Base-by-base conservation (phyloP, 2,888 invertebrate species). In the Pandemis cinnamomeana region DNA sequence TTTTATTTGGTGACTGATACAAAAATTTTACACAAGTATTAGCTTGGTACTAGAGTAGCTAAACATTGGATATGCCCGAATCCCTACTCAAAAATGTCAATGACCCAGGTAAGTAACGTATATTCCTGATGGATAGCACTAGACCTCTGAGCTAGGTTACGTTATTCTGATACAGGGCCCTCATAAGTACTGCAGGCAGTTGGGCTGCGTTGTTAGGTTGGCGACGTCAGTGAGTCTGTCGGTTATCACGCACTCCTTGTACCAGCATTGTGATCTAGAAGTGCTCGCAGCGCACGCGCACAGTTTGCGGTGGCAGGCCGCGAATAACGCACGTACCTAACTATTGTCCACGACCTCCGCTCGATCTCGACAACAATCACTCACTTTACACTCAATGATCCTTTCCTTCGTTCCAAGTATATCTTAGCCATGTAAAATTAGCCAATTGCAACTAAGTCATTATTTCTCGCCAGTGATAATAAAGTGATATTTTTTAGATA, bases 221-320 rank as follows among this genome's bases (percentile, higher is more conserved):
- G 55, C 55, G 55, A 55, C 58, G 58, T 11, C 51, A n/a, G 5
- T 51, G n/a, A 51, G 51, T 51, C 8, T 2, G 53, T 63, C 7
- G 11, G 27, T 48, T 64, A 64, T 64, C 64, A 64, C 27, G 27
- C 48, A 44, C 48, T 27, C 36, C 13, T 46, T 46, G 42, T 15
- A 46, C 44, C 42, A 63, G 63, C 44, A 63, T 67, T 66, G 72
- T 72, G 55, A 61, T 71, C 64, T 67, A 71, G 71, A 68, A 71
- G 46, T 64, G 68, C 48, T 64, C 55, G 75, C 55, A 58, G 62
- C 62, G 66, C 68, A 66, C 76, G 77, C 71, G 77, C 71, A 80
- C 84, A 87, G 86, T 86, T 83, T 80, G 81, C 83, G 83, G 78
- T 80, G 76, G 81, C 71, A 77, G 74, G 77, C 80, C 84, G 86